phyloP scores from a whole-genome alignment of 2,113 vertebrate genomes.

The Lucifuga dentata region DNA sequence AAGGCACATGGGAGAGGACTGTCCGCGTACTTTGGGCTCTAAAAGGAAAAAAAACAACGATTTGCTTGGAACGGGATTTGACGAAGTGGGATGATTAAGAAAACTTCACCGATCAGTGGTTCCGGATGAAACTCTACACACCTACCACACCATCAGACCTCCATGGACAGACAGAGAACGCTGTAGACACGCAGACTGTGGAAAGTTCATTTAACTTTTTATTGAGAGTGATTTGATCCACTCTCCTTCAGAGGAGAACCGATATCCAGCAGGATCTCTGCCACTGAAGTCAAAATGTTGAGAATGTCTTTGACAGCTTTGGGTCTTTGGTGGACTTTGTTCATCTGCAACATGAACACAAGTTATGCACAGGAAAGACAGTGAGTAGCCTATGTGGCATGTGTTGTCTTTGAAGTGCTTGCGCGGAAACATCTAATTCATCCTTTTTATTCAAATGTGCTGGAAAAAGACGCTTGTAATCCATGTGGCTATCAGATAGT shows the following conservation, averaged over 20 bases:
- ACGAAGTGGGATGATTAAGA: conserved; percentile 67
- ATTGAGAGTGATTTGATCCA: conserved; percentile 24
- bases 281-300: conserved; percentile 64
- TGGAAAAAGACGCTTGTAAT: not conserved
- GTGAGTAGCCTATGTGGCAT: conserved; percentile 74
- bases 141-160: conserved; percentile 25
- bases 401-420: conserved; percentile 23
- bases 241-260: conserved; percentile 36
- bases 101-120: conserved; percentile 62
- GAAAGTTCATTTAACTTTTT: conserved; percentile 31
- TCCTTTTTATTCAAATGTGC: not conserved
- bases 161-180: conserved; percentile 66
- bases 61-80: conserved; percentile 63
- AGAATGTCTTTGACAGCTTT: conserved; percentile 65
- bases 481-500: not conserved
- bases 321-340: conserved; percentile 76
- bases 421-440: not conserved
- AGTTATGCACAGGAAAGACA: conserved; percentile 74
- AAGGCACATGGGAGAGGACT: conserved; percentile 79
- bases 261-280: conserved; percentile 24
- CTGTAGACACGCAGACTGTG: conserved; percentile 27
- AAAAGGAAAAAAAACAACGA: conserved; percentile 35
- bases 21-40: conserved; percentile 68
- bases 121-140: conserved; percentile 55
- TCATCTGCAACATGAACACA: conserved; percentile 70